Evolutionary conservation across 2,888 invertebrate species (phyloP).

Genomic region (Drosophila barbarae): DNA sequence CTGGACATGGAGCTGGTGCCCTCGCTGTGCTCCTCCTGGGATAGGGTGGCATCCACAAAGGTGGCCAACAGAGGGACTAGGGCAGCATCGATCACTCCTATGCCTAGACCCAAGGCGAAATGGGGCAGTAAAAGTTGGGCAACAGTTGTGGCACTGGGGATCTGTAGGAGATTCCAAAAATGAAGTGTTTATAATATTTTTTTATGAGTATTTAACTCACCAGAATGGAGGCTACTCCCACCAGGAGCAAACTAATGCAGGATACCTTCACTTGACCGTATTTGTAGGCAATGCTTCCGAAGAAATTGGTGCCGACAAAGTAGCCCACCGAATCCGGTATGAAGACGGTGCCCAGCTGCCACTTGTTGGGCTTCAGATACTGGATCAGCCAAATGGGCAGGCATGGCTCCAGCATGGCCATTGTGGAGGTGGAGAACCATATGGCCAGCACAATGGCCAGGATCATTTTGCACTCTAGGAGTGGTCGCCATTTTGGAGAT

Average conservation of each 20-base stretch:
- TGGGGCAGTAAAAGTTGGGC: conserved; percentile 86
- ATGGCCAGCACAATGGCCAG: conserved; percentile 85
- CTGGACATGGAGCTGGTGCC: conserved; percentile 79
- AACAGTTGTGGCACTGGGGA: conserved; percentile 84
- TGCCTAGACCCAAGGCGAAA: conserved; percentile 88
- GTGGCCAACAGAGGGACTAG: conserved; percentile 88
- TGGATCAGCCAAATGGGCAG: conserved; percentile 89
- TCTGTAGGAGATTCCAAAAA: conserved; percentile 74
- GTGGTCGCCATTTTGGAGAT: conserved; percentile 81
- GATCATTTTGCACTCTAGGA: conserved; percentile 84
- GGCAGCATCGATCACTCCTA: conserved; percentile 90
- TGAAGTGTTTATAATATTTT: neutral
- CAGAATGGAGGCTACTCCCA: conserved; percentile 83
- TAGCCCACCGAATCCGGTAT: conserved; percentile 92
- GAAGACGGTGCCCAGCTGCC: conserved; percentile 90
- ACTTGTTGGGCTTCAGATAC: conserved; percentile 80
- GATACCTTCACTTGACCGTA: conserved; percentile 85
- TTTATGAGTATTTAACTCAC: conserved; percentile 78
- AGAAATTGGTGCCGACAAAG: conserved; percentile 89
- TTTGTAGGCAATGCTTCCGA: conserved; percentile 84
- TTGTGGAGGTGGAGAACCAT: conserved; percentile 88
- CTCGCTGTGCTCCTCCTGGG: conserved; percentile 64
- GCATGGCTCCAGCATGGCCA: conserved; percentile 91
- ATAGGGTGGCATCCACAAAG: conserved; percentile 83
- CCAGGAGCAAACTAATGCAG: conserved; percentile 83